phyloP scores from a whole-genome alignment of 2,113 vertebrate genomes.

The Cavia porcellus region DNA sequence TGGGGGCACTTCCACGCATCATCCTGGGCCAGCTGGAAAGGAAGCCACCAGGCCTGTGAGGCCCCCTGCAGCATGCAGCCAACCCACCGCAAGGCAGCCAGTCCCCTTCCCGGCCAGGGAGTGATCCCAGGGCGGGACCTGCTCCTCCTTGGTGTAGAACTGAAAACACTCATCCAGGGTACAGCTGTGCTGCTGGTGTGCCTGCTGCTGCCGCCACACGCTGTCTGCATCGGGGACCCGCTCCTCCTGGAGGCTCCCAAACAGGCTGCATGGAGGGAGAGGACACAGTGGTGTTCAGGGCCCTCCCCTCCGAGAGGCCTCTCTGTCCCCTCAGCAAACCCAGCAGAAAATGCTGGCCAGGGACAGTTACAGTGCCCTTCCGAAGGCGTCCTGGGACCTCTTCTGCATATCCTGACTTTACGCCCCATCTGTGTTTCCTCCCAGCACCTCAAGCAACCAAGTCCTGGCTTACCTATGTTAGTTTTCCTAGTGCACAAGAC shows the following conservation, averaged over 20 bases:
- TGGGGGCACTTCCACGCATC: constrained; percentile 98
- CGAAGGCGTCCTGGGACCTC: background rate
- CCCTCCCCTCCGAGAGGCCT: fast-evolving
- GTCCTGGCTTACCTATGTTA: background rate
- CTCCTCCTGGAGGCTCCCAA: constrained; percentile 95
- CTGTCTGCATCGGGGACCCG: constrained; percentile 94
- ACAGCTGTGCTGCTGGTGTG: constrained; percentile 94
- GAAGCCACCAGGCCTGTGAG: background rate
- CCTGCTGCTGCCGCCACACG: constrained; percentile 93
- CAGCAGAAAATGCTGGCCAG: background rate
- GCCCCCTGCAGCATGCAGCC: fast-evolving
- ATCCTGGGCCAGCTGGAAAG: constrained; percentile 94
- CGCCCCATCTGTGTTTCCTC: background rate
- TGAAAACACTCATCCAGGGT: constrained; percentile 97
- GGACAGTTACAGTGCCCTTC: background rate
- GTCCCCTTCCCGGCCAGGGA: background rate
- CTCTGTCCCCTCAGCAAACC: background rate
- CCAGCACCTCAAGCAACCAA: background rate
- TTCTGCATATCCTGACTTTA: background rate
- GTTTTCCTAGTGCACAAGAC: background rate
- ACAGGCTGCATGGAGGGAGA: constrained; percentile 87
- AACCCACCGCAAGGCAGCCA: fast-evolving
- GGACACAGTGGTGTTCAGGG: fast-evolving
- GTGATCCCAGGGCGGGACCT: constrained; percentile 86
- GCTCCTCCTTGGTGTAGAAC: constrained; percentile 99